Conservation (phyloP, 1,140 invertebrate species). For the Bactericera cockerelli region DNA sequence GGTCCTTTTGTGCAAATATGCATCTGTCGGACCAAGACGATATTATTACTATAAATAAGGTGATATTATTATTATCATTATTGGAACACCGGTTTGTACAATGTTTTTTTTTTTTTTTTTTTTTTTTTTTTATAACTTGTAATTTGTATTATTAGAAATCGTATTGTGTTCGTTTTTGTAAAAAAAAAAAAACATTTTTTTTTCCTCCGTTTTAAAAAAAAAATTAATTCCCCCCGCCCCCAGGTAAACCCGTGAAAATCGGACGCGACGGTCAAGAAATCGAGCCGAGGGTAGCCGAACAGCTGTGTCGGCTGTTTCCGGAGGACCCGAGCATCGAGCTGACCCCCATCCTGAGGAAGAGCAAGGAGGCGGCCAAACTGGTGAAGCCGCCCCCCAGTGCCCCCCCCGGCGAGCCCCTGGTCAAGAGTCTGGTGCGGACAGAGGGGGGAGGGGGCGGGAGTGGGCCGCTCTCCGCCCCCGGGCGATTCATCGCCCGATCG, state of each 20-base stretch:
- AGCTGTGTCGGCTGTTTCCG: slow-evolving; percentile 85
- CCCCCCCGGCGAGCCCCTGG: slow-evolving; percentile 19
- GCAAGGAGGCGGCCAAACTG: slow-evolving; percentile 61
- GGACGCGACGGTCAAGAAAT: slow-evolving; percentile 97
- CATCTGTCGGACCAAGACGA: too few relatives aligned
- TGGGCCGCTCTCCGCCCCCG: slow-evolving; percentile 30
- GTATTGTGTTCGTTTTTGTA: too few relatives aligned
- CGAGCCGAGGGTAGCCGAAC: slow-evolving; percentile 84
- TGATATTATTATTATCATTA: too few relatives aligned
- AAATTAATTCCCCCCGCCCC: too few relatives aligned
- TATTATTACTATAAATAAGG: too few relatives aligned
- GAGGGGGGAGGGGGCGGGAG: slow-evolving; percentile 28
- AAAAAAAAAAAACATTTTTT: too few relatives aligned
- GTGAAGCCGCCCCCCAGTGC: slow-evolving; percentile 28
- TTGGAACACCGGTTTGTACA: too few relatives aligned
- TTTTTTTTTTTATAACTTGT: too few relatives aligned
- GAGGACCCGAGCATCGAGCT: slow-evolving; percentile 87
- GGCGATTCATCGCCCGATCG: slow-evolving; percentile 28
- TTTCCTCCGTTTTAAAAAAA: too few relatives aligned
- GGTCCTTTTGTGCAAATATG: too few relatives aligned
- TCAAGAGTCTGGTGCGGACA: slow-evolving; percentile 25
- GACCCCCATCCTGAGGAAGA: slow-evolving; percentile 71
- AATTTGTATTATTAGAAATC: too few relatives aligned
- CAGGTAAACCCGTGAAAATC: slow-evolving; percentile 89
- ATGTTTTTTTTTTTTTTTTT: too few relatives aligned